Base-by-base conservation (phyloP, 2,113 vertebrate species). In the Pteruthius melanotis region DNA sequence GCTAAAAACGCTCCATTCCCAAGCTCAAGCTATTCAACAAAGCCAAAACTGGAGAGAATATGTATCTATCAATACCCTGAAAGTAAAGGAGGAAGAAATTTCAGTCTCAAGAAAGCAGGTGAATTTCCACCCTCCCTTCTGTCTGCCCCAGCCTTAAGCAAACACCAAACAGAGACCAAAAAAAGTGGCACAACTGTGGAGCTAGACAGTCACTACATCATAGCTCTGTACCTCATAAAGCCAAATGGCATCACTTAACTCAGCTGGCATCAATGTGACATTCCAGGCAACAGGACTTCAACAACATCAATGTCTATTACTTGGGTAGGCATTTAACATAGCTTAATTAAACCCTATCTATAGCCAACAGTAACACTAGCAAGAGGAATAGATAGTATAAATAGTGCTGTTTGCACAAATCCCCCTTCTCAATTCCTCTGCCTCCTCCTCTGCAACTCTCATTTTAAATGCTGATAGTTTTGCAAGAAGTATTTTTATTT, bases 301-400 rank as follows among this genome's bases (percentile, higher is more conserved):
- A 33, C 90, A 13, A 87, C 90, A 93, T 90, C 92, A 83, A 92
- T 35, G 79, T 76, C 91, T 92, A 88, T 94, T 93, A 94, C 93
- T 83, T 70, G 83, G 69, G 69, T 5, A 92, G 84, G 78, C 78
- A 97, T 95, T 95, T 95, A 95, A 89, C 64, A 77, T 13, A 76
- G 90, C 76, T 97, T 97, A 97, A 96, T 96, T 95, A 97, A 97
- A 91, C 65, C 61, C 97, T 97, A 97, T 97, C 94, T 97, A 97
- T 97, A 97, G 95, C 87, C 71, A 85, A 57, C 84, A 91, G 97
- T 96, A 97, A 97, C 92, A 93, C 69, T 94, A 97, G 95, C 75
- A 97, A 96, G 95, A 94, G 90, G 64, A 94, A 90, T 7, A 65
- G 87, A 72, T 66, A 91, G 56, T 76, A 96, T 66, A 91, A 96